A percentile compares a stretch with the other conserved stretches of the same genome.
These are phyloP conservation scores for Phycodurus eques DNA, from an alignment of 2,113 vertebrate species.

Conservation along the genomic window DNA sequence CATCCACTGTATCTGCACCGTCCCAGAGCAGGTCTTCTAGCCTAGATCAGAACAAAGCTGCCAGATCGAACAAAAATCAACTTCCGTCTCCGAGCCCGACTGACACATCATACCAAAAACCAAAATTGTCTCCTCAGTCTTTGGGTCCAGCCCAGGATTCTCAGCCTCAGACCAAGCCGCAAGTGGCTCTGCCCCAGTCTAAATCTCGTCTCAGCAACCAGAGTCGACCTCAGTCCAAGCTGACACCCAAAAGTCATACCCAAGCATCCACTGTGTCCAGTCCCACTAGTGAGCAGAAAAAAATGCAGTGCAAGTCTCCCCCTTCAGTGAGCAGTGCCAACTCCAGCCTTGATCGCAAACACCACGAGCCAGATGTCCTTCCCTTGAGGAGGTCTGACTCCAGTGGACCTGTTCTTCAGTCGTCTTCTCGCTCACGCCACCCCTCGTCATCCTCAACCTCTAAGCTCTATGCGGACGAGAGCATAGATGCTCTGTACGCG, in stretches of 20 bases:
- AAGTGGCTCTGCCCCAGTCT: slow-evolving; percentile 40
- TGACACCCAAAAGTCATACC: slow-evolving; percentile 22
- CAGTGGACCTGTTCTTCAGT: slow-evolving; percentile 75
- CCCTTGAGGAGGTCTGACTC: slow-evolving; percentile 85
- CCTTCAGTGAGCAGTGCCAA: slow-evolving; percentile 63
- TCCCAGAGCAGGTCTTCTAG: slow-evolving; percentile 54
- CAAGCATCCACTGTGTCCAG: slow-evolving; percentile 51
- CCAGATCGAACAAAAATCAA: slow-evolving; percentile 27
- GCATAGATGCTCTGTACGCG: slow-evolving; percentile 82
- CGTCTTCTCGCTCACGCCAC: slow-evolving; percentile 74
- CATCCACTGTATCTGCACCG: slow-evolving; percentile 38
- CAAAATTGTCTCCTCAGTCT: slow-evolving; percentile 35
- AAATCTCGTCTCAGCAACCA: slow-evolving; percentile 47
- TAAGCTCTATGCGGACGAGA: slow-evolving; percentile 77
- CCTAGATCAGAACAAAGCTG: slow-evolving; percentile 45
- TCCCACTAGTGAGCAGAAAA: slow-evolving; percentile 49
- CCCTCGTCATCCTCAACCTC: slow-evolving; percentile 80
- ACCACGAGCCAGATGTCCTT: slow-evolving; percentile 83
- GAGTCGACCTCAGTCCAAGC: slow-evolving; percentile 37
- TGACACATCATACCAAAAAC: slow-evolving; percentile 27
- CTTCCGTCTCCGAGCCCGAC: slow-evolving; percentile 18
- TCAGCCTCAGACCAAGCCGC: slow-evolving; percentile 45
- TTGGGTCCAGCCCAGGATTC: slow-evolving; percentile 33
- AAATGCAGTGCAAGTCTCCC: slow-evolving; percentile 35
- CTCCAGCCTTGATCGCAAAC: slow-evolving; percentile 70